Percentiles rank a stretch among this genome's conserved stretches.
phyloP scores from a whole-genome alignment of 2,888 invertebrate species.

The Lapara coniferarum region DNA sequence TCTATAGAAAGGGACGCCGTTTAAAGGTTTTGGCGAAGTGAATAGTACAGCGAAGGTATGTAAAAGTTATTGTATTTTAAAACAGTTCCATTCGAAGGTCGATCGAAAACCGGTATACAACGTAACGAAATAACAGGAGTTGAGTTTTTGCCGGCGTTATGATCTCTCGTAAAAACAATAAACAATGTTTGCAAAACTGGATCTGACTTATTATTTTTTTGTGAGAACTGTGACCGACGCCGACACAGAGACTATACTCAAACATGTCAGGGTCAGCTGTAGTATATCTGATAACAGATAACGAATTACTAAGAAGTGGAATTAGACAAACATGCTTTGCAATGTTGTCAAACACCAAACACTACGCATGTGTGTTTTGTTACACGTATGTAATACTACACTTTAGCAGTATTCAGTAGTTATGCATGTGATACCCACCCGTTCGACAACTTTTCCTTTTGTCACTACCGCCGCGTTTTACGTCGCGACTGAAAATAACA shows the following conservation, averaged over 20 bases:
- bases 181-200: slow-evolving; percentile 60
- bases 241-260: slow-evolving; percentile 22
- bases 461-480: slow-evolving; percentile 3
- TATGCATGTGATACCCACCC: background rate
- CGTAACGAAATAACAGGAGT: slow-evolving; percentile 52
- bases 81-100: slow-evolving; percentile 57
- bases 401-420: background rate
- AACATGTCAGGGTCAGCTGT: slow-evolving; percentile 38
- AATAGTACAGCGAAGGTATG: slow-evolving; percentile 32
- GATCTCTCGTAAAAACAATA: slow-evolving; percentile 60
- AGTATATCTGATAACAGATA: slow-evolving; percentile 17
- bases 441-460: slow-evolving; percentile 18
- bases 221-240: background rate
- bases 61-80: slow-evolving; percentile 44
- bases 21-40: no score
- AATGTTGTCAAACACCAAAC: slow-evolving; percentile 20
- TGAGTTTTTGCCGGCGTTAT: slow-evolving; percentile 50
- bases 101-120: slow-evolving; percentile 55
- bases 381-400: background rate
- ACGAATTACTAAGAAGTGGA: background rate
- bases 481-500: slow-evolving; percentile 9
- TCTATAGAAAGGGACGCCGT: no score
- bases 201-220: slow-evolving; percentile 37
- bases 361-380: slow-evolving; percentile 13
- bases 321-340: background rate